These are phyloP conservation scores for Propithecus coquereli DNA, from an alignment of 2,113 vertebrate species.

Conservation along the genomic window DNA sequence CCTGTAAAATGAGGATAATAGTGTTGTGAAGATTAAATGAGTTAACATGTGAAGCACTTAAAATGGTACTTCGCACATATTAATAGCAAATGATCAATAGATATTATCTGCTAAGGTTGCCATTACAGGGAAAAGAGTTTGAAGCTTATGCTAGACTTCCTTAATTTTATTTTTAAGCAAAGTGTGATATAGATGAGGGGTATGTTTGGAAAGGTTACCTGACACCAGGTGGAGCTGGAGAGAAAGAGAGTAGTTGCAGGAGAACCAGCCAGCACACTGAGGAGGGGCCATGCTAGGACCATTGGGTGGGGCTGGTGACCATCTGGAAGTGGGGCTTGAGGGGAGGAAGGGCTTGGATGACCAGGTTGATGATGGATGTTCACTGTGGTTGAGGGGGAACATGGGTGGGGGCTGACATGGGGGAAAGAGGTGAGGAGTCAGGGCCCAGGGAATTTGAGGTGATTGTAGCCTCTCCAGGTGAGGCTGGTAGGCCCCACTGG, in stretches of 20 bases:
- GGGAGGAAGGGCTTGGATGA: background rate
- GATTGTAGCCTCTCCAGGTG: background rate
- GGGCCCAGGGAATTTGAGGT: background rate
- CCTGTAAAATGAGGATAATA: background rate
- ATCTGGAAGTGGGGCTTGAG: background rate
- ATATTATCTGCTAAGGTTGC: background rate
- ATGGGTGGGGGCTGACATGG: no score
- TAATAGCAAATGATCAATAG: rapidly evolving
- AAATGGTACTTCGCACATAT: no score
- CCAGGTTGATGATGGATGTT: background rate
- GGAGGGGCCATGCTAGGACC: background rate
- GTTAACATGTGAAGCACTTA: rapidly evolving
- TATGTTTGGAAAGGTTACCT: background rate
- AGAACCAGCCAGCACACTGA: background rate
- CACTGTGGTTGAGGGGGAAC: background rate
- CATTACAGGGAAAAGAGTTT: rapidly evolving
- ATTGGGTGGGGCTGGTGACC: no score
- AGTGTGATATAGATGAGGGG: background rate
- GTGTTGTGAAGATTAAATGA: background rate
- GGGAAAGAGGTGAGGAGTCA: background rate
- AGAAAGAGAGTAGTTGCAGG: background rate
- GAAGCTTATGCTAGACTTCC: background rate
- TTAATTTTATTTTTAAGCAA: background rate
- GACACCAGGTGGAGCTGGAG: background rate
- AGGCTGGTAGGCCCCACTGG: background rate